phyloP scores from a whole-genome alignment of 2,797 vertebrate species.

The Coluber constrictor region DNA sequence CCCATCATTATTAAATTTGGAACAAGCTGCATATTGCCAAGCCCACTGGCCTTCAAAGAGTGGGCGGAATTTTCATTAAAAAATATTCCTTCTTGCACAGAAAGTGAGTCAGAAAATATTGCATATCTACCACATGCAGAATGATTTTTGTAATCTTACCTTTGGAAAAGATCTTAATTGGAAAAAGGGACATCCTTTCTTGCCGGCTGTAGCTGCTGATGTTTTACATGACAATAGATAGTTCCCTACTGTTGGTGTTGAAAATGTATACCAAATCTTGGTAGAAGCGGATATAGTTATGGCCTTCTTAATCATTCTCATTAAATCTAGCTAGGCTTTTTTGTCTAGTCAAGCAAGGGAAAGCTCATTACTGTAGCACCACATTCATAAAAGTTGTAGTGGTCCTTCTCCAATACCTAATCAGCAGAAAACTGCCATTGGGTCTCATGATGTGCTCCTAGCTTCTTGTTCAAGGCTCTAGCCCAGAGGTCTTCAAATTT shows the following conservation, averaged over 20 bases:
- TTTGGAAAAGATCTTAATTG: constrained; percentile 31
- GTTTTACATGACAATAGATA: constrained; percentile 19
- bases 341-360: not conserved
- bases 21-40: constrained; percentile 8
- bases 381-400: not conserved
- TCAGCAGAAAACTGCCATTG: not conserved
- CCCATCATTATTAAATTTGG: not conserved
- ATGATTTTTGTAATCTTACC: constrained; percentile 32
- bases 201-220: constrained; percentile 7
- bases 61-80: constrained; percentile 26
- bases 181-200: constrained; percentile 23
- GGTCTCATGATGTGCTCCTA: not conserved
- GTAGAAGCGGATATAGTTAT: not conserved
- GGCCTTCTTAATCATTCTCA: constrained; percentile 13
- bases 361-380: not conserved
- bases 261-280: constrained; percentile 19
- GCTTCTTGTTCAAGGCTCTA: not conserved
- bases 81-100: constrained; percentile 19
- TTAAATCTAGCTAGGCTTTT: constrained; percentile 1
- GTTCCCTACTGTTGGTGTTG: not conserved
- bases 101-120: constrained; percentile 24
- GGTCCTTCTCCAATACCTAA: not conserved
- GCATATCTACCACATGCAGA: constrained; percentile 34
- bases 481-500: too few relatives aligned
- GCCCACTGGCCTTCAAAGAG: not conserved